Conservation (phyloP, 2,113 vertebrate genomes). For the Camelus dromedarius region DNA sequence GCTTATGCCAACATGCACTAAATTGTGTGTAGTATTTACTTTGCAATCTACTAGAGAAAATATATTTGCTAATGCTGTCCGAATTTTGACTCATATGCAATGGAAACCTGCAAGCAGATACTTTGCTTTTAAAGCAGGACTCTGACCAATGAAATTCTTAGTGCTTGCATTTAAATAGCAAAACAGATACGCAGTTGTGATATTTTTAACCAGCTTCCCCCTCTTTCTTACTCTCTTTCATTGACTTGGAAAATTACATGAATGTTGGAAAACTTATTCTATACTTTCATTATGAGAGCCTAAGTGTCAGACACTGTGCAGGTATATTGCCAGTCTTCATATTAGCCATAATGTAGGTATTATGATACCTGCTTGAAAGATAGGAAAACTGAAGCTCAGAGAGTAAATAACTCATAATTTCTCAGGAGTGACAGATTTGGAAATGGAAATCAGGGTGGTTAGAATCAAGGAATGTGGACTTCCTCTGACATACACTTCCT, state of each 20-base stretch:
- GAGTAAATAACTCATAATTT: background rate
- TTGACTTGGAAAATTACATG: background rate
- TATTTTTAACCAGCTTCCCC: background rate
- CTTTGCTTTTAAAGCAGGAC: background rate
- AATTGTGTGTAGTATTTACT: background rate
- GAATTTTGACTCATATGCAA: background rate
- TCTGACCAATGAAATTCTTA: background rate
- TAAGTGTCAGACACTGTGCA: background rate
- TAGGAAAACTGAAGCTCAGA: background rate
- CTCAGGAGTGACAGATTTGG: background rate
- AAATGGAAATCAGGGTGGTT: background rate
- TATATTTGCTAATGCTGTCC: background rate
- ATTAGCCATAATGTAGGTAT: background rate
- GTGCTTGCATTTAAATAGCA: background rate
- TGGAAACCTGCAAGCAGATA: slow-evolving; percentile 31
- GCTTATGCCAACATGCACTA: background rate
- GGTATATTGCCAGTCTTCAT: background rate
- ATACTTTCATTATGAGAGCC: background rate
- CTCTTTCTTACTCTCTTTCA: background rate
- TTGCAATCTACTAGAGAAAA: background rate
- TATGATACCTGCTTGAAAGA: background rate
- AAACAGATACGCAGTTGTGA: background rate
- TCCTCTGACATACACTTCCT: background rate
- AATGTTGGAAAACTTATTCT: background rate
- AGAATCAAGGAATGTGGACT: background rate